Base-by-base conservation (phyloP, 1,140 invertebrate species). In the Parapsyche elsis region DNA sequence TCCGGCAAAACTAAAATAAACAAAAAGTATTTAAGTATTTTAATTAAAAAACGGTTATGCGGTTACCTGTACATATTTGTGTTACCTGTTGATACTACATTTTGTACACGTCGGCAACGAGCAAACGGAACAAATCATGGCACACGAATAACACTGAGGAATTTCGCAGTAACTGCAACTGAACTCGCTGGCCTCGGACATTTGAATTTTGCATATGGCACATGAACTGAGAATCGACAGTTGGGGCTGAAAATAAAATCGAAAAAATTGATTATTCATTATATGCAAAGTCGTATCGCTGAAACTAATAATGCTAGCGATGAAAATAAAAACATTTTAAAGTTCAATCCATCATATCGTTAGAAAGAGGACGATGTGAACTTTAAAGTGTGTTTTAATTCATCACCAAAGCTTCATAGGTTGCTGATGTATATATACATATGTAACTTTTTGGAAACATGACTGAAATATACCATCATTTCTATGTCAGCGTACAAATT, bases 61-160 rank as follows among this genome's bases (percentile, higher is more conserved):
- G n/a, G n/a, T n/a, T n/a, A n/a, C n/a, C n/a, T n/a, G n/a, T n/a
- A n/a, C n/a, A n/a, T n/a, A n/a, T 14, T 23, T 76, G 5, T 38
- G 53, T 53, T 46, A 79, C 77, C 77, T 71, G 45, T 49, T 38
- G 19, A 79, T 73, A 21, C 77, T 79, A 21, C 77, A 79, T 5
- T 45, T 70, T n/a, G n/a, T 12, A 26, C 77, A 79, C 12, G 77
- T 79, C n/a, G 64, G 45, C 30, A 44, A 53, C 1, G 7, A 9
- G 24, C 77, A 79, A 0, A 49, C 19, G 45, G 64, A 70, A 16
- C 77, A 79, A 24, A n/a, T 44, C 49, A 26, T 24, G 2, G 44
- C 23, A 70, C 77, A 79, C 19, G 64, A 46, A 4, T 19, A 45
- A 44, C 77, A 79, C 16, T 71, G 77, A 1, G 49, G 19, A 30